Evolutionary conservation across 2,113 vertebrate species (phyloP).

Genomic region (Ameiurus melas): DNA sequence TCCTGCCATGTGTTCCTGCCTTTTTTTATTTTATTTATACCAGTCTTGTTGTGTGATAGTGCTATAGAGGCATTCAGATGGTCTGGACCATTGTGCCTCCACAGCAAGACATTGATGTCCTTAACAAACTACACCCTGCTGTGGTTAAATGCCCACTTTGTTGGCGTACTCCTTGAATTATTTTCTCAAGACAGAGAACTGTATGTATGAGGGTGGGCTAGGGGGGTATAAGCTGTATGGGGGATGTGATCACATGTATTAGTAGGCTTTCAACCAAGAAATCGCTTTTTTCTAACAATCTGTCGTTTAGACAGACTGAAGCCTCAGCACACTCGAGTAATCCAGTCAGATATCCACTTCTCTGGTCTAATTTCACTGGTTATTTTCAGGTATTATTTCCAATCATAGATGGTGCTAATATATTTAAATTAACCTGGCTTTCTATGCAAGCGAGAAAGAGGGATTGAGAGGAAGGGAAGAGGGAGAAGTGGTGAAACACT

Average conservation of each 20-base stretch:
- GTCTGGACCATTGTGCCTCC: slow-evolving; percentile 13
- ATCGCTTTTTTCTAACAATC: slow-evolving; percentile 33
- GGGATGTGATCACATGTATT: slow-evolving; percentile 7
- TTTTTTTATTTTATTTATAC: neutral
- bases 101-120: slow-evolving; percentile 6
- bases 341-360: slow-evolving; percentile 32
- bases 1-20: slow-evolving; percentile 7
- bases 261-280: slow-evolving; percentile 23
- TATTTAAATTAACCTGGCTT: slow-evolving; percentile 35
- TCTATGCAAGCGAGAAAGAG: neutral
- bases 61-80: slow-evolving; percentile 11
- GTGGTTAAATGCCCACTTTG: slow-evolving; percentile 42
- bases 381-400: slow-evolving; percentile 50
- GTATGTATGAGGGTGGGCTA: slow-evolving; percentile 4
- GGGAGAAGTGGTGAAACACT: too few species aligned
- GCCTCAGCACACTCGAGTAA: slow-evolving; percentile 19
- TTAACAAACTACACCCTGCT: slow-evolving; percentile 30
- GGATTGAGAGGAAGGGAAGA: neutral
- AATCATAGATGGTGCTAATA: slow-evolving; percentile 42
- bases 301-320: slow-evolving; percentile 46
- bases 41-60: neutral
- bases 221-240: neutral
- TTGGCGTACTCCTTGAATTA: slow-evolving; percentile 34
- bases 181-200: slow-evolving; percentile 15
- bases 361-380: neutral